Evolutionary conservation across 2,797 vertebrate species (phyloP).

Genomic region (Nasua narica): DNA sequence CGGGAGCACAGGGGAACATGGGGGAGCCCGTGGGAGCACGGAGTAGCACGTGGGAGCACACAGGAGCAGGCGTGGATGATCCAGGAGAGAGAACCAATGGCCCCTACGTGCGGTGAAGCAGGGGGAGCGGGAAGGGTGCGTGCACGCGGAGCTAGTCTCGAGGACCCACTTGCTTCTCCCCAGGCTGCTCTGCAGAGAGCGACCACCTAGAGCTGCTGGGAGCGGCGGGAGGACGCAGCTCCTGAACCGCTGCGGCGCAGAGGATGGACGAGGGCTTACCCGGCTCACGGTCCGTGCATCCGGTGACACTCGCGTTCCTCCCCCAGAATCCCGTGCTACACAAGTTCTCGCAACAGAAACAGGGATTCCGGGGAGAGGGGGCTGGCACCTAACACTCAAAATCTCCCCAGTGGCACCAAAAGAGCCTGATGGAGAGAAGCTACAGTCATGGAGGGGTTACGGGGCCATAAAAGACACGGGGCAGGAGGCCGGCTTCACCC

Average conservation of each 20-base stretch:
- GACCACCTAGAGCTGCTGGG: background rate
- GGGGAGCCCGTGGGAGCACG: no score
- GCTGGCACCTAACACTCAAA: background rate
- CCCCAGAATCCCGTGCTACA: background rate
- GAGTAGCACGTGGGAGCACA: no score
- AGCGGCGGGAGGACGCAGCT: no score
- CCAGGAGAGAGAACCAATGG: background rate
- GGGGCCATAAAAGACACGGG: no score
- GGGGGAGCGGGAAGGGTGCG: no score
- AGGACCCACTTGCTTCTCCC: background rate
- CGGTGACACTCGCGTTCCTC: background rate
- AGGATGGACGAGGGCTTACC: no score
- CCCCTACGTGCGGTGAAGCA: background rate
- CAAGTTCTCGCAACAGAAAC: background rate
- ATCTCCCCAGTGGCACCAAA: background rate
- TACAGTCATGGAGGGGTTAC: background rate
- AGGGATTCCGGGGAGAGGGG: background rate
- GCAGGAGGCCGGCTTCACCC: no score
- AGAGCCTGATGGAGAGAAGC: background rate
- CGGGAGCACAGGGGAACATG: no score
- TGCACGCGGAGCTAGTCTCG: rapidly evolving
- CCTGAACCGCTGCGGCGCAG: no score
- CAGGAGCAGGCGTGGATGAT: background rate
- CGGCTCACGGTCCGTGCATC: background rate
- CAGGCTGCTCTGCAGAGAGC: rapidly evolving